Conservation (phyloP, 2,797 vertebrate genomes). For the Uromys caudimaculatus region DNA sequence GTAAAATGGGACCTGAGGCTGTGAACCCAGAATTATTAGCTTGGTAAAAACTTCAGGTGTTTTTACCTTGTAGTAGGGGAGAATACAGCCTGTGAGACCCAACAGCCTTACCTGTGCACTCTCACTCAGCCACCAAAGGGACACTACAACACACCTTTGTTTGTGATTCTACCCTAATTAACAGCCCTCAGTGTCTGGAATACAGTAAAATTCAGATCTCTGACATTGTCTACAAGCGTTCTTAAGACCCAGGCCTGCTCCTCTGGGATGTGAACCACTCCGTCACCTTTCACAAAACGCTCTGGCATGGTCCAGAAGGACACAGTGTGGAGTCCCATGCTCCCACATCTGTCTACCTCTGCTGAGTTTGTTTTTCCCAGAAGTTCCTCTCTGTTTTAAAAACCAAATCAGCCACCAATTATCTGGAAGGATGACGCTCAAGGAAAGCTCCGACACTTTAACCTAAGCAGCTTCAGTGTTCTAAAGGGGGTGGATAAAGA, state of each 20-base stretch:
- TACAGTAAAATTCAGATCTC: neutral
- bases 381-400: constrained; percentile 36
- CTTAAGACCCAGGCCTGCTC: neutral
- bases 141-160: neutral
- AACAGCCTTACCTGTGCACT: neutral
- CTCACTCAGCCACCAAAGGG: neutral
- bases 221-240: neutral
- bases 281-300: neutral
- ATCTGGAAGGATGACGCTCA: neutral
- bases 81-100: neutral
- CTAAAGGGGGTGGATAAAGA: constrained; percentile 2
- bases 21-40: neutral
- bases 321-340: fast-evolving
- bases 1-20: neutral
- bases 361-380: neutral
- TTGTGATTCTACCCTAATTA: neutral
- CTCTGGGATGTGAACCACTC: neutral
- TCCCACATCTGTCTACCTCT: neutral
- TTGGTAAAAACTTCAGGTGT: neutral
- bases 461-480: neutral
- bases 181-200: neutral
- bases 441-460: neutral
- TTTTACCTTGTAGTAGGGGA: neutral
- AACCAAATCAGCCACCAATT: constrained; percentile 11
- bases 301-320: neutral